These are phyloP conservation scores for Manduca sexta DNA, from an alignment of 1,140 invertebrate genomes.

Conservation along the genomic window DNA sequence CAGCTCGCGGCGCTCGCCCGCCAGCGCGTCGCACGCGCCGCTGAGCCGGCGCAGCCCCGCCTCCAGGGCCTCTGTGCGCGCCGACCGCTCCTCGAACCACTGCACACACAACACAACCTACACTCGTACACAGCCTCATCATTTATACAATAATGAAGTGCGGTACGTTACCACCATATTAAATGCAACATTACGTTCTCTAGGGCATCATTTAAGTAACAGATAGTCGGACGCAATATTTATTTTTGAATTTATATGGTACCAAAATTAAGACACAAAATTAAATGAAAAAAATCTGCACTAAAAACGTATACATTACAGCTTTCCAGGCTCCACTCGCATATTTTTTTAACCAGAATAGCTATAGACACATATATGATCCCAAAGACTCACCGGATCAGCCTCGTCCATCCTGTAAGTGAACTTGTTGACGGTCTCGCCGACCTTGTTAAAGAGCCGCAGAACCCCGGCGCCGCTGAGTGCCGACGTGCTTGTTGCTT, in stretches of 20 bases:
- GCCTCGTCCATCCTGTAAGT: slow-evolving; percentile 99
- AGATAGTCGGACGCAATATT: no score
- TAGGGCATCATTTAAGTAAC: no score
- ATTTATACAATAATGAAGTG: no score
- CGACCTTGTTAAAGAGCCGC: slow-evolving; percentile 96
- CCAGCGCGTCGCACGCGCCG: slow-evolving; percentile 90
- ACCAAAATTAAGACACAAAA: no score
- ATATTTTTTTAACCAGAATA: no score
- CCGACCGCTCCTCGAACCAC: slow-evolving; percentile 99
- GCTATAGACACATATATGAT: neutral
- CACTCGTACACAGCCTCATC: neutral
- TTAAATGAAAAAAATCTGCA: no score
- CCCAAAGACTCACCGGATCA: slow-evolving; percentile 86
- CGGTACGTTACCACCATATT: no score
- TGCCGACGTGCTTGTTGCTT: slow-evolving; percentile 96
- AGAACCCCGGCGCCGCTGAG: slow-evolving; percentile 96
- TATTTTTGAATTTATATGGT: no score
- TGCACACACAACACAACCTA: slow-evolving; percentile 47
- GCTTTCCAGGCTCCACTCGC: no score
- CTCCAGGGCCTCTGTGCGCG: slow-evolving; percentile 94
- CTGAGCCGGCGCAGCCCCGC: slow-evolving; percentile 91
- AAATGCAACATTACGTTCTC: no score
- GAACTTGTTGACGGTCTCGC: slow-evolving; percentile 98
- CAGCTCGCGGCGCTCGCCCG: slow-evolving; percentile 90
- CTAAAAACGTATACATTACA: no score